These are phyloP conservation scores for Drosophila lutescens DNA, from an alignment of 2,888 invertebrate genomes.

Conservation along the genomic window DNA sequence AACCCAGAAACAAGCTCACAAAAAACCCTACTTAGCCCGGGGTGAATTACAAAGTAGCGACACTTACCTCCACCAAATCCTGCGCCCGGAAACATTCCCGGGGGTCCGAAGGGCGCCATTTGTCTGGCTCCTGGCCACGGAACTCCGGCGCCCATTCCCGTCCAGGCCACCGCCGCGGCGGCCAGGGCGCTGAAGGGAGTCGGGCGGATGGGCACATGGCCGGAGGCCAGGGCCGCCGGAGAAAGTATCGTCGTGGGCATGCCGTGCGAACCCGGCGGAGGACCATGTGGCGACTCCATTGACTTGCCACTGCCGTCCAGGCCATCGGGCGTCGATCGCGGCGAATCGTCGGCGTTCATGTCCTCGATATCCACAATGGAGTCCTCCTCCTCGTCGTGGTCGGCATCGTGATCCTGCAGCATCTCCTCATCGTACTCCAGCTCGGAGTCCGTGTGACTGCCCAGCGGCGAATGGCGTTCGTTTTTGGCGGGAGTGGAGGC, in stretches of 20 bases:
- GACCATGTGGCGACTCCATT: slow-evolving; percentile 68
- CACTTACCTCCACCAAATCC: slow-evolving; percentile 86
- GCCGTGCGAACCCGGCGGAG: slow-evolving; percentile 57
- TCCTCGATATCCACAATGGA: slow-evolving; percentile 93
- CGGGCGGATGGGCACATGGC: slow-evolving; percentile 89
- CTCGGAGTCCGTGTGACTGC: slow-evolving; percentile 84
- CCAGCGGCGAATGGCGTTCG: slow-evolving; percentile 84
- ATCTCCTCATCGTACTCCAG: slow-evolving; percentile 83
- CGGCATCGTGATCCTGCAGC: slow-evolving; percentile 75
- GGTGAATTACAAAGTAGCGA: slow-evolving; percentile 10
- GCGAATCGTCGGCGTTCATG: slow-evolving; percentile 86
- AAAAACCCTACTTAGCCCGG: not conserved
- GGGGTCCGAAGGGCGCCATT: slow-evolving; percentile 86
- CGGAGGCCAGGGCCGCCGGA: slow-evolving; percentile 82
- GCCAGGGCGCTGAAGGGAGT: slow-evolving; percentile 91
- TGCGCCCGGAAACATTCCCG: slow-evolving; percentile 89
- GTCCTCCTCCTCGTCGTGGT: slow-evolving; percentile 84
- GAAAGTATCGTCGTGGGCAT: slow-evolving; percentile 80
- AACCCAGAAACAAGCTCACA: not conserved
- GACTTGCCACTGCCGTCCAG: slow-evolving; percentile 83
- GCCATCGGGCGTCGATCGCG: slow-evolving; percentile 84
- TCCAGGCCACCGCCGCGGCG: slow-evolving; percentile 88
- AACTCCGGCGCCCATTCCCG: slow-evolving; percentile 86
- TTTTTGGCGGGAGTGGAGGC: slow-evolving; percentile 73
- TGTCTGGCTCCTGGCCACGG: slow-evolving; percentile 87